Percentiles rank a stretch among this genome's conserved stretches.
Evolutionary conservation across 2,113 vertebrate genomes (phyloP).

Genomic region (Erythrolamprus reginae): DNA sequence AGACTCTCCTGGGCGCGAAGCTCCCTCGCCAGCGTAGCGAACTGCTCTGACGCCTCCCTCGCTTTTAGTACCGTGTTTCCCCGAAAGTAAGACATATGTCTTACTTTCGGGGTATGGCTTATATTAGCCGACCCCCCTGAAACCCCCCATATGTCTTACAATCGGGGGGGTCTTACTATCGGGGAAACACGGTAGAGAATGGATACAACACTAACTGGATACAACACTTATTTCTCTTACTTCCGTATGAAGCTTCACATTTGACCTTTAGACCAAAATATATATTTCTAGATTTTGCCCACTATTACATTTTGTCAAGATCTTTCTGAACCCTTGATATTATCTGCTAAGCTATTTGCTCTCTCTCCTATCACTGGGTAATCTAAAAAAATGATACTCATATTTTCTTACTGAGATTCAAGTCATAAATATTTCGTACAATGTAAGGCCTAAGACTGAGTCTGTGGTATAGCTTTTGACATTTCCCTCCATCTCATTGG

Average conservation of each 20-base stretch:
- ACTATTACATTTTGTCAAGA: not conserved
- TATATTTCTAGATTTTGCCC: not conserved
- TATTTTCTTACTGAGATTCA: not conserved
- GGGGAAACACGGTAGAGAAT: too few relatives aligned
- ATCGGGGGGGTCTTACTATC: too few relatives aligned
- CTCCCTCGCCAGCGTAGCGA: too few relatives aligned
- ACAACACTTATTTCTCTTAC: not conserved
- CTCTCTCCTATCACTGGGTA: not conserved
- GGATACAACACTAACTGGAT: not conserved
- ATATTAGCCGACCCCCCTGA: too few relatives aligned
- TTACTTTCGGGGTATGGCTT: too few relatives aligned
- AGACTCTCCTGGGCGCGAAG: too few relatives aligned
- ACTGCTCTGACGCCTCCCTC: too few relatives aligned
- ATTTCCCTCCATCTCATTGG: not conserved
- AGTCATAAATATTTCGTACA: not conserved
- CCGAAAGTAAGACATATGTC: too few relatives aligned
- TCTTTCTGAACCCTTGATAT: not conserved
- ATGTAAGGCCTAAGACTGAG: not conserved
- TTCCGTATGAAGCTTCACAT: not conserved
- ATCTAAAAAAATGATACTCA: not conserved
- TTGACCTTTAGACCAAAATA: not conserved
- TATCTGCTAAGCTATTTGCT: not conserved
- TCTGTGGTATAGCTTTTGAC: not conserved
- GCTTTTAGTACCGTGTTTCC: too few relatives aligned
- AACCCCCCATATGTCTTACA: too few relatives aligned